Evolutionary conservation across 35 echinoderm and acorn worm genomes (phyloP), one percentile per base, ranked within the genome.

Genomic region (Diadema setosum): DNA sequence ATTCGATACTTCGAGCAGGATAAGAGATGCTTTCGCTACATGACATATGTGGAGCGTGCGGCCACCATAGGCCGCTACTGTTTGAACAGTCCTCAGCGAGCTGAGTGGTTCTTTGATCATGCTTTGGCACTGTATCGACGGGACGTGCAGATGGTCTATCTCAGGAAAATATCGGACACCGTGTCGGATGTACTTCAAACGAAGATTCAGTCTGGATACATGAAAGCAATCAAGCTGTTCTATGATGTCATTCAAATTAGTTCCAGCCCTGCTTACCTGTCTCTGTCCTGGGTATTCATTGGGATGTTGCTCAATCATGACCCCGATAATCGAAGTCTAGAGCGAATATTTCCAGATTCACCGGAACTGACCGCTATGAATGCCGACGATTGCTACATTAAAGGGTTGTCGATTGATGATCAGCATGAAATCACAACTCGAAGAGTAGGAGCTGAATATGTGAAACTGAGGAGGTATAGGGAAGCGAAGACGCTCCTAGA

Each of bases 91-190:
- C 86, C 90, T 0, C 78, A 89, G 9, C 40, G 70, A 21, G 85
- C 45, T 20, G 94, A 96, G 61, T 96, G 94, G 94, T 85, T 96
- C 60, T 96, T 96, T 23, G 94, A 96, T 80, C 87, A 89, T 89
- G 94, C 65, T 2, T 76, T 92, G 12, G 94, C 94, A 16, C 75
- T 96, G 2, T 96, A 92, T 44, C 46, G 94, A 16, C 58, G 69
- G 40, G 94, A 96, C 70, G 86, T 89, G 35, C 94, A 96, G 65
- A 92, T 91, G 70, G n/a, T 95, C 24, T 93, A 93, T 41, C 34
- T 93, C 16, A 80, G 85, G 31, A 56, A 87, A 59, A 39, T 88
- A 4, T 20, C 35, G 40, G 35, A 37, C 5, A 39, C 26, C 39
- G 37, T 83, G 4, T 80, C 80, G 42, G 50, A 39, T 20, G 80